Evolutionary conservation across 2,888 invertebrate genomes (phyloP).

Genomic region (Seira sanloemensis): DNA sequence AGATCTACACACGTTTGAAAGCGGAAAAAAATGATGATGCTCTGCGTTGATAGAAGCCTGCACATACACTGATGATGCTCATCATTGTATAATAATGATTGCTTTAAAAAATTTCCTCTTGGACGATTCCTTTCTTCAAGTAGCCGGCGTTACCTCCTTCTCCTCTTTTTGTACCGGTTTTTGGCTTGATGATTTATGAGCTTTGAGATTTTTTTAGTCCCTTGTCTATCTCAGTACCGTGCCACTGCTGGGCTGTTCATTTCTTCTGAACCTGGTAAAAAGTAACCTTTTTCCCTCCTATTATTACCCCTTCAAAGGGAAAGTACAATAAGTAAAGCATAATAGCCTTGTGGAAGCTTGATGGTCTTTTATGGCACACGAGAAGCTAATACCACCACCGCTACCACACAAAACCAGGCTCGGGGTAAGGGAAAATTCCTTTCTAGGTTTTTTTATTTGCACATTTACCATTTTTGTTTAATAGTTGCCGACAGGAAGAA

Average conservation of each 20-base stretch:
- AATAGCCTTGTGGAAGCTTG: background rate
- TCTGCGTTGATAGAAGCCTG: background rate
- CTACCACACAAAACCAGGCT: background rate
- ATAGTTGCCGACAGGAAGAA: background rate
- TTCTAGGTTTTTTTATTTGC: too few species aligned
- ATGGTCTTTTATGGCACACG: background rate
- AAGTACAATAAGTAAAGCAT: background rate
- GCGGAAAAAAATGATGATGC: background rate
- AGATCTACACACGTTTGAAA: background rate
- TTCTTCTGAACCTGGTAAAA: background rate
- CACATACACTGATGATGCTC: conserved; percentile 32
- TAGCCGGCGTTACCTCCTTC: conserved; percentile 47
- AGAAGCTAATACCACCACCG: too few species aligned
- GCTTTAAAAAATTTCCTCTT: conserved; percentile 71
- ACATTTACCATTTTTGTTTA: background rate
- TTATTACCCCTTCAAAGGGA: background rate
- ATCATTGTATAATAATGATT: conserved; percentile 52
- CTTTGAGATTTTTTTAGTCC: conserved; percentile 39
- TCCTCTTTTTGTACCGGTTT: conserved; percentile 57
- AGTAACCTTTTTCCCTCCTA: background rate
- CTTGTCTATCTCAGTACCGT: conserved; percentile 8
- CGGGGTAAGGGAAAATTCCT: background rate
- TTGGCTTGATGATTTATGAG: conserved; percentile 71
- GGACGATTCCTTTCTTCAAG: conserved; percentile 70
- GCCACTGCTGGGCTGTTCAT: background rate